phyloP scores from a whole-genome alignment of 2,113 vertebrate species.

The Phasianus colchicus region DNA sequence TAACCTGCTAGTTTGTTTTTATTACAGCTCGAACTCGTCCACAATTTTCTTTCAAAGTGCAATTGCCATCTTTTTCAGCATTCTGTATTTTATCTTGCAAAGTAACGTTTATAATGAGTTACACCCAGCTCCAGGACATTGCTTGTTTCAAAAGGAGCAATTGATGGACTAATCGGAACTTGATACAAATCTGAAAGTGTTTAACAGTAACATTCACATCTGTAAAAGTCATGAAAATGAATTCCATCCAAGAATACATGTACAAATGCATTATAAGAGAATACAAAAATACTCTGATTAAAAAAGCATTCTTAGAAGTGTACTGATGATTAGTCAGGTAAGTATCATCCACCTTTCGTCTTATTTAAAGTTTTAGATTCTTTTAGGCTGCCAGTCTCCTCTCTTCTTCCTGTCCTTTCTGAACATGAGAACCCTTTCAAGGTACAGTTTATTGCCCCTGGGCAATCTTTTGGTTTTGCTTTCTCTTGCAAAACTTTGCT shows the following conservation, averaged over 20 bases:
- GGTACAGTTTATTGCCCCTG: conserved; percentile 31
- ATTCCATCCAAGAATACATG: background rate
- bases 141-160: background rate
- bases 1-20: background rate
- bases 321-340: background rate
- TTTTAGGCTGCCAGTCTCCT: conserved; percentile 7
- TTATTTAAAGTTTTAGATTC: conserved; percentile 6
- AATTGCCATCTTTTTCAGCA: background rate
- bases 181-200: background rate
- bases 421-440: conserved; percentile 34
- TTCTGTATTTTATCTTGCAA: background rate
- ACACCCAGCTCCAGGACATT: background rate
- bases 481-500: background rate
- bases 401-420: background rate
- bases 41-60: background rate
- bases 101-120: background rate
- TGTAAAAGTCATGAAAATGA: background rate
- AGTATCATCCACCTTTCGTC: background rate
- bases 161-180: background rate
- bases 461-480: conserved; percentile 8
- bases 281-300: background rate
- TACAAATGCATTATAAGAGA: background rate
- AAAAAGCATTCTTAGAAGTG: background rate
- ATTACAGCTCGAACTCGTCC: background rate
- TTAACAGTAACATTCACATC: background rate